Percentiles rank a stretch among this genome's conserved stretches.
These are phyloP conservation scores for Noctilio leporinus DNA, from an alignment of 2,113 vertebrate genomes.

Conservation along the genomic window DNA sequence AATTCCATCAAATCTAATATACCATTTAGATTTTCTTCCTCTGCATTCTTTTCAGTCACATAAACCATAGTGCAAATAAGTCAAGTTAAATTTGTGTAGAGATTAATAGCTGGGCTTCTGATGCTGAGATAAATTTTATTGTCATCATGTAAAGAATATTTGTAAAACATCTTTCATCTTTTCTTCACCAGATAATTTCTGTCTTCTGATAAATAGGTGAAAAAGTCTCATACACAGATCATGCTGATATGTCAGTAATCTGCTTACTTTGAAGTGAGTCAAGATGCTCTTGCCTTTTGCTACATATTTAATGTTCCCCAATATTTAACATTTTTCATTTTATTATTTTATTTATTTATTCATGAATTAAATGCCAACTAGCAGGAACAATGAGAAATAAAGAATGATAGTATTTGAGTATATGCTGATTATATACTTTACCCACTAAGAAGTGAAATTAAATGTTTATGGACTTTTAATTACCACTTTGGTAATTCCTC, in stretches of 20 bases:
- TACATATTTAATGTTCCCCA: neutral
- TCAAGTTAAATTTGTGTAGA: neutral
- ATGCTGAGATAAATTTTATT: neutral
- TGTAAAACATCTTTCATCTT: neutral
- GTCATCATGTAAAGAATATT: neutral
- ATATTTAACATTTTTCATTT: neutral
- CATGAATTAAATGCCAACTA: neutral
- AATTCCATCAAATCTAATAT: neutral
- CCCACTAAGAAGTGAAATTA: neutral
- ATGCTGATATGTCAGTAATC: neutral
- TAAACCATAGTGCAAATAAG: neutral
- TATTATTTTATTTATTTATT: neutral
- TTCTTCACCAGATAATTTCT: neutral
- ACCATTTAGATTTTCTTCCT: neutral
- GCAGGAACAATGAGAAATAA: neutral
- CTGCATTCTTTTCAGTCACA: neutral
- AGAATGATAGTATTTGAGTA: neutral
- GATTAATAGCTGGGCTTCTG: neutral
- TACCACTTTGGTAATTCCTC: neutral
- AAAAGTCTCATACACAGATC: neutral
- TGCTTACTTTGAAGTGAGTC: neutral
- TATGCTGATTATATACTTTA: neutral
- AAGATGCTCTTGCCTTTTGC: neutral
- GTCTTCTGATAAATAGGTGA: neutral
- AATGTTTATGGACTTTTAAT: neutral